Conservation (phyloP, 2,113 vertebrate genomes). For the Bambusicola thoracicus region DNA sequence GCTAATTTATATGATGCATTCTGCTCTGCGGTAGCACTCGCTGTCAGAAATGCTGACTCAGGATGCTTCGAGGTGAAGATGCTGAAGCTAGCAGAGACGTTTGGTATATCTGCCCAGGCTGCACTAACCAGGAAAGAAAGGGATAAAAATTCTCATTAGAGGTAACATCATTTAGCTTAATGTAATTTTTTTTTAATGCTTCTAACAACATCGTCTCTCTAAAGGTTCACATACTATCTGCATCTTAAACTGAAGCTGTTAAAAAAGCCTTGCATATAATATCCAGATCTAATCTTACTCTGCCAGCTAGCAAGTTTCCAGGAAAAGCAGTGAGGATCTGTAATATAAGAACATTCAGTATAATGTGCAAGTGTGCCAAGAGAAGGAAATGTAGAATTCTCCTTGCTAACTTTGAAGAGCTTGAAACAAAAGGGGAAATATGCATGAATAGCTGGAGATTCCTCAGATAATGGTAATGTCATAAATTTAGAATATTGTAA, state of each 20-base stretch:
- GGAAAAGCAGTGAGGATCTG: slow-evolving; percentile 33
- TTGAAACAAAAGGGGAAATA: slow-evolving; percentile 60
- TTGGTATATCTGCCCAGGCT: slow-evolving; percentile 12
- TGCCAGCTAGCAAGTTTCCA: slow-evolving; percentile 29
- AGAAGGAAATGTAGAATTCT: slow-evolving; percentile 56
- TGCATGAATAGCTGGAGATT: slow-evolving; percentile 51
- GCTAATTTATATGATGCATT: slow-evolving; percentile 31
- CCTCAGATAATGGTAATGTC: slow-evolving; percentile 56
- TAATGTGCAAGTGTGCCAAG: slow-evolving; percentile 34
- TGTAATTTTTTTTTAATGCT: slow-evolving; percentile 5
- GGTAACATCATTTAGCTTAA: slow-evolving; percentile 46
- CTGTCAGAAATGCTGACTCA: slow-evolving; percentile 55
- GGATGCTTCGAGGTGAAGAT: background rate
- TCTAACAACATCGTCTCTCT: background rate
- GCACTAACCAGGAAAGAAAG: slow-evolving; percentile 16
- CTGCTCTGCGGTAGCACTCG: background rate
- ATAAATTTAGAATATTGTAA: slow-evolving; percentile 65
- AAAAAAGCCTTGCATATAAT: background rate
- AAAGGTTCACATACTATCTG: background rate
- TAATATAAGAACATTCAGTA: slow-evolving; percentile 46
- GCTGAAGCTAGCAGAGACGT: background rate
- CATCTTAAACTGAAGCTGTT: slow-evolving; percentile 29
- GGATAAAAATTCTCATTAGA: slow-evolving; percentile 48
- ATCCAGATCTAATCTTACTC: slow-evolving; percentile 30
- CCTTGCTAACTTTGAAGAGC: slow-evolving; percentile 36